Base-by-base conservation (phyloP, 2,113 vertebrate species). In the Laticauda laticaudata region DNA sequence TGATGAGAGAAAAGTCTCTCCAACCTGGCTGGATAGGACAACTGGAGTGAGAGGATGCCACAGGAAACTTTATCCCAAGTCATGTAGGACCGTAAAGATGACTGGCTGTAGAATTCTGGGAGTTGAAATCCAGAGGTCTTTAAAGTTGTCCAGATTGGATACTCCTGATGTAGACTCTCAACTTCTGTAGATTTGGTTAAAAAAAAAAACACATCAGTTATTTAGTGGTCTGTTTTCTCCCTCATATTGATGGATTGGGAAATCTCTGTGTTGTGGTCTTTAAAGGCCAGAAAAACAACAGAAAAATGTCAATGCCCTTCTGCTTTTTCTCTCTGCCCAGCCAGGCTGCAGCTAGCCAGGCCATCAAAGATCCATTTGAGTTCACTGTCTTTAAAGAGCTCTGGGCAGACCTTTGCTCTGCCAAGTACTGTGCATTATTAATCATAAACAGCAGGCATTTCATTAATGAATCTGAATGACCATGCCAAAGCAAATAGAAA, bases 401-500 rank as follows among this genome's bases (percentile, higher is more conserved):
- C 18, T 39, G 15, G 69, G 34, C 34, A 81, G 69, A 81, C 34
- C 69, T 81, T 81, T 81, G 69, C 34, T 39, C n/a, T 81, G 69
- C 56, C 24, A 85, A 91, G 20, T 34, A 24, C 21, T 86, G 7
- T 59, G 48, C 29, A 61, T 51, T 48, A 91, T 87, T 87, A 86
- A 87, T 48, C 39, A 86, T 48, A 57, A 91, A 86, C 54, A 59
- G 29, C 56, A 92, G 48, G 88, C 57, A 64, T 92, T 92, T 92
- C 56, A 87, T 69, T 64, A 69, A 69, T 88, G 53, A 88, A n/a
- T 69, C 24, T 53, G 45, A 53, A 43, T 92, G 64, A 34, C 59
- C 87, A 75, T 88, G 48, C n/a, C 87, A 91, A 86, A 85, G 48
- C 24, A 91, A 85, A 1, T 45, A 45, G 55, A 86, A 91, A 21